Evolutionary conservation across 2,888 invertebrate genomes (phyloP), one percentile per base, ranked within the genome.

Genomic region (Hemistola chrysoprasaria): DNA sequence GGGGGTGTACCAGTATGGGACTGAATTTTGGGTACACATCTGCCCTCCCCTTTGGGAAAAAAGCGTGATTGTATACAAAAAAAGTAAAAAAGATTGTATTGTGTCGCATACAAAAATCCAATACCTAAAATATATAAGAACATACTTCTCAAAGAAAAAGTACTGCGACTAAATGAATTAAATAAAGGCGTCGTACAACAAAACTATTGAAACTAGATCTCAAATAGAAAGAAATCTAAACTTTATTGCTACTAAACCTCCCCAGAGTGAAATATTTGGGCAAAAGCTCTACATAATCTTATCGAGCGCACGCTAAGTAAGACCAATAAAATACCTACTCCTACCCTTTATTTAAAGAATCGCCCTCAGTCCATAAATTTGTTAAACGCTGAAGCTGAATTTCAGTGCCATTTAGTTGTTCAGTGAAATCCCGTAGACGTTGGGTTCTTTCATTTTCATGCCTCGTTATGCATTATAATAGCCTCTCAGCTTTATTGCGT

Each of bases 351-450:
- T 71, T 71, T 50, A 69, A 67, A 67, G 65, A 62, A 71, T 69
- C 62, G 65, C 70, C 62, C 60, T 63, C 68, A 71, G 59, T 54
- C 65, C 69, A 72, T 75, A 73, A 75, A 75, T 66, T 70, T 58
- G 64, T 65, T 65, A 66, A 69, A 65, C 60, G 62, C 56, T 64
- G 53, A 60, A 66, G 59, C 57, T 51, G 53, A 70, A 57, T 68
- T 66, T 68, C 59, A 50, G 59, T 57, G 47, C 56, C 67, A 53
- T 70, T 72, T 68, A 65, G 67, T 64, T 64, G 50, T 62, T 48
- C 51, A 60, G 53, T 50, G 53, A 49, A 46, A 39, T 47, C 39
- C 35, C 44, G 40, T 48, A 50, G 40, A 50, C 46, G 40, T 51
- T 38, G 43, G 52, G 49, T 34, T 51, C 47, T 53, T 58, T 50